Evolutionary conservation across 2,888 invertebrate species (phyloP).

Genomic region (Nomada lathburiana): DNA sequence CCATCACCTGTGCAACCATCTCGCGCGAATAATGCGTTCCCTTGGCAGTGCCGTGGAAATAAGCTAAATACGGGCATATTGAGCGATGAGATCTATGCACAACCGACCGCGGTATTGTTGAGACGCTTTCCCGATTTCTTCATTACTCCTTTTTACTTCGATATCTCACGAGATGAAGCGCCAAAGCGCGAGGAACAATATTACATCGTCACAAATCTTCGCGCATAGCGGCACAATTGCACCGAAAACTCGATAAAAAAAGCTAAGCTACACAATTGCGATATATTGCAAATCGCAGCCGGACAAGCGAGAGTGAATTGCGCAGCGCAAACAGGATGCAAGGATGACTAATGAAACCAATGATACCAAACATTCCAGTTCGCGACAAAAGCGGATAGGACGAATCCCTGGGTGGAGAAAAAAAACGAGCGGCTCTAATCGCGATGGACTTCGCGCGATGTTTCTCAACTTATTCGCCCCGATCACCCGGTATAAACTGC

Average conservation of each 20-base stretch:
- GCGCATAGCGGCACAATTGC: too few species aligned
- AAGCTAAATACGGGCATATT: slow-evolving; percentile 16
- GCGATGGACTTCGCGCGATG: slow-evolving; percentile 12
- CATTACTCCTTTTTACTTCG: too few species aligned
- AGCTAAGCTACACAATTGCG: too few species aligned
- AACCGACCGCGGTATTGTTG: background rate
- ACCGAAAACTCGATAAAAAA: too few species aligned
- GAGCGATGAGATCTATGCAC: slow-evolving; percentile 22
- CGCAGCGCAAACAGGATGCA: background rate
- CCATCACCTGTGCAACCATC: slow-evolving; percentile 63
- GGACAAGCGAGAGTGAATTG: background rate
- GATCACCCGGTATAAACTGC: slow-evolving; percentile 75
- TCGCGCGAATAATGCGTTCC: slow-evolving; percentile 66
- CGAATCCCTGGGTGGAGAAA: background rate
- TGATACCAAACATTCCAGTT: background rate
- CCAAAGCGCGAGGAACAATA: too few species aligned
- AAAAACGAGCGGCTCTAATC: slow-evolving; percentile 41
- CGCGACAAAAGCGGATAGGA: background rate
- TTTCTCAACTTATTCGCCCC: slow-evolving; percentile 70
- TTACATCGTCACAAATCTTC: too few species aligned
- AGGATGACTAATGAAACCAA: background rate
- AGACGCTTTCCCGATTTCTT: slow-evolving; percentile 16
- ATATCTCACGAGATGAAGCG: too few species aligned
- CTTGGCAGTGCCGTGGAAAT: slow-evolving; percentile 18
- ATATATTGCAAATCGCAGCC: too few species aligned